phyloP scores from a whole-genome alignment of 2,797 vertebrate genomes.

The Sarcophilus harrisii region DNA sequence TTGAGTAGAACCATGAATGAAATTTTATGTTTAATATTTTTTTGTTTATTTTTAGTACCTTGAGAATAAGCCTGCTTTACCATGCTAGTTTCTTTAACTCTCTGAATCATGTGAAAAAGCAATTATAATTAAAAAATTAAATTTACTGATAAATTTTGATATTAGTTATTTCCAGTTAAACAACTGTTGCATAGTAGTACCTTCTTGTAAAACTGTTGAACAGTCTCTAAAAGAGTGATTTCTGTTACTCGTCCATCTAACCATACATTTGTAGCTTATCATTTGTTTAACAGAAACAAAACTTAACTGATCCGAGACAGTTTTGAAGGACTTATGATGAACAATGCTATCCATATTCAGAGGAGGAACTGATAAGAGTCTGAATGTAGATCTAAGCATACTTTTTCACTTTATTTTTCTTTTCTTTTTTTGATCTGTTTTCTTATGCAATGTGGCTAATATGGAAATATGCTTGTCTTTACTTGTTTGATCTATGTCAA shows the following conservation, averaged over 20 bases:
- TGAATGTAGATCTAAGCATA: neutral
- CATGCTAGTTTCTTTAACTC: conserved; percentile 2
- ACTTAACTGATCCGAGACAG: neutral
- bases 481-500: neutral
- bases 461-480: neutral
- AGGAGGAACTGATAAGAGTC: neutral
- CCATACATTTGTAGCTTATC: neutral
- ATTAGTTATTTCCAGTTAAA: neutral
- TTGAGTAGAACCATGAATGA: conserved; percentile 23
- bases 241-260: neutral
- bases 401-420: neutral
- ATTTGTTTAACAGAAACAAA: neutral
- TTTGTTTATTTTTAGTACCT: conserved; percentile 8
- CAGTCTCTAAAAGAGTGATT: neutral
- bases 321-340: neutral
- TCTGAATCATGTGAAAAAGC: neutral
- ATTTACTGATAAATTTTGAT: neutral
- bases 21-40: neutral
- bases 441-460: neutral
- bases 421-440: too few relatives aligned
- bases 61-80: conserved; percentile 39
- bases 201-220: neutral
- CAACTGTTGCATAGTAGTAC: neutral
- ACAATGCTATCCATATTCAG: neutral
- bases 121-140: neutral